Conservation (phyloP, 2,113 vertebrate genomes). For the Athene noctua region DNA sequence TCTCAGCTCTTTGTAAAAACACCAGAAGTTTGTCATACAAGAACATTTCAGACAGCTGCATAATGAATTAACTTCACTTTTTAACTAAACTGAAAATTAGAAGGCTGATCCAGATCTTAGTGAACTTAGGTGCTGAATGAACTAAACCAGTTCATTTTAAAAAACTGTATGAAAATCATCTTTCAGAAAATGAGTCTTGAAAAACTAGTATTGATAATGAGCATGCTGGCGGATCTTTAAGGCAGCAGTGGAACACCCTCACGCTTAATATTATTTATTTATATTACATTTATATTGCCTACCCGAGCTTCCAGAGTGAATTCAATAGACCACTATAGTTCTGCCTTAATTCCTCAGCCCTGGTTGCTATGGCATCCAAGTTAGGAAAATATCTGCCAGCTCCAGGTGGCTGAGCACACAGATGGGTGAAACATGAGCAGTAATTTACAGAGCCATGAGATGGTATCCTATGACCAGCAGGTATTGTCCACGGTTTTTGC, state of each 20-base stretch:
- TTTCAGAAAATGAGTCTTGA: background rate
- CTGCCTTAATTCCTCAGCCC: constrained; percentile 26
- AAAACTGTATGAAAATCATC: background rate
- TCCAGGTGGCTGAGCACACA: constrained; percentile 55
- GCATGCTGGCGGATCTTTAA: background rate
- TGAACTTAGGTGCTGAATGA: background rate
- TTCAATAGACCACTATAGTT: background rate
- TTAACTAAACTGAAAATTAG: constrained; percentile 6
- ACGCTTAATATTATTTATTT: background rate
- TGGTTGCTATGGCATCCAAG: constrained; percentile 58
- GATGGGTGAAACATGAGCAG: background rate
- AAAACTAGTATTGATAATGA: background rate
- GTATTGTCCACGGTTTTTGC: background rate
- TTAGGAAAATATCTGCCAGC: constrained; percentile 58
- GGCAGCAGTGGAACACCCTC: background rate
- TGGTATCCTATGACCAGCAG: background rate
- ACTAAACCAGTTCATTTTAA: background rate
- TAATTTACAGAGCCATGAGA: background rate
- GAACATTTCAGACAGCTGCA: background rate
- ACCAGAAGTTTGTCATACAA: background rate
- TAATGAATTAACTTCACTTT: constrained; percentile 2
- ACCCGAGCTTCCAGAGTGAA: background rate
- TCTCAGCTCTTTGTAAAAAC: constrained; percentile 21
- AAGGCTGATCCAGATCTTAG: background rate
- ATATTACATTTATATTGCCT: constrained; percentile 1